These are phyloP conservation scores for Pseudomyrmex flavicornis DNA, from an alignment of 1,140 invertebrate species.

Conservation along the genomic window DNA sequence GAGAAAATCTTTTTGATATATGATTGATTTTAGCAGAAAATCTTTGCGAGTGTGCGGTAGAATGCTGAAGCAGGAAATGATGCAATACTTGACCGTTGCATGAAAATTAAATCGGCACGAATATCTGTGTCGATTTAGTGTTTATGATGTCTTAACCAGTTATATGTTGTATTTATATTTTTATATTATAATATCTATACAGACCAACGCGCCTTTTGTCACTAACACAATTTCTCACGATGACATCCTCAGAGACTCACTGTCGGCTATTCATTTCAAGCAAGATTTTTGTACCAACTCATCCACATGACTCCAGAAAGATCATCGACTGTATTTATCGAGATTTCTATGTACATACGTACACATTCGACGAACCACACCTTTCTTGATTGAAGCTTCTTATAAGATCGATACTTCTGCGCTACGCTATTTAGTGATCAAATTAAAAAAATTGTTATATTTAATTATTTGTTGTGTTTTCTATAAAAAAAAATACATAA, in stretches of 20 bases:
- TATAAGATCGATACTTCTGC: background rate
- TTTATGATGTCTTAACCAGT: slow-evolving; percentile 12
- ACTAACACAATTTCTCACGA: slow-evolving; percentile 22
- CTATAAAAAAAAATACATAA: background rate
- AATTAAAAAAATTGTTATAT: background rate
- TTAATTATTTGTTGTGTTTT: background rate
- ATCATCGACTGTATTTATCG: background rate
- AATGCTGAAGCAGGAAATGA: slow-evolving; percentile 21
- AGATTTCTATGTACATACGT: background rate
- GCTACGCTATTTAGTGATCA: background rate
- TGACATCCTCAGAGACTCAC: background rate
- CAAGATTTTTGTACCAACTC: slow-evolving; percentile 6
- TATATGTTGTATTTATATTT: slow-evolving; percentile 12
- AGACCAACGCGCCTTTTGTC: background rate
- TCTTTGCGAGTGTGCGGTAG: no score
- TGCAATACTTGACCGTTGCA: slow-evolving; percentile 17
- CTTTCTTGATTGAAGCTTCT: background rate
- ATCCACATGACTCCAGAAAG: background rate
- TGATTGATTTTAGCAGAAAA: background rate
- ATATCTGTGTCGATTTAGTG: slow-evolving; percentile 19
- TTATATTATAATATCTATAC: background rate
- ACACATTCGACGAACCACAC: background rate
- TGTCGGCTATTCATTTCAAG: background rate
- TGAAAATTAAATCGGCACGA: slow-evolving; percentile 1
- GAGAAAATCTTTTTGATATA: background rate